Base-by-base conservation (phyloP, 2,888 invertebrate genomes). In the Steinernema carpocapsae region DNA sequence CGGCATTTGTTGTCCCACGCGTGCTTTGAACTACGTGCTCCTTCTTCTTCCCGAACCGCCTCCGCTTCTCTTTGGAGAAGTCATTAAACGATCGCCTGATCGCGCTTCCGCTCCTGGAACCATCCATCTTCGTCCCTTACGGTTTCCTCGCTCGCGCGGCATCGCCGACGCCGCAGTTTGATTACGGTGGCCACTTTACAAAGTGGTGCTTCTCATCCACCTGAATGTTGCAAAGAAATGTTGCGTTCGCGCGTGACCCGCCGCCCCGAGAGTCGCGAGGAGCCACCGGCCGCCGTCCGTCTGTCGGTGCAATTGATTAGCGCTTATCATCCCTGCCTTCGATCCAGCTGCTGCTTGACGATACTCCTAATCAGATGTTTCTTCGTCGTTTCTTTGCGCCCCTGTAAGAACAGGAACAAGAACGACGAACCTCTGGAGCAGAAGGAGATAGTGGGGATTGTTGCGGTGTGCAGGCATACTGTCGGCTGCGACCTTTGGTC, bases 191-290 rank as follows among this genome's bases (percentile, higher is more conserved):
- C 7, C 32, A 64, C 64, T 64, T 64, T 64, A 64, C 64, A 64
- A 64, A 64, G 24, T 32, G 56, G 12, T 24, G 26, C 56, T 56
- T 22, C 48, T 7, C 48, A 7, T 56, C 56, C 48, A 48, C 48
- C 56, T 26, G 64, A 64, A 64, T 64, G 64, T 64, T 64, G 64
- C 64, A 64, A 64, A 64, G 64, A 64, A 64, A 64, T 64, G 64
- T 64, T 64, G 64, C 64, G 64, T 64, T 64, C 64, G 64, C 7
- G 22, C n/a, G 64, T 64, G 64, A 64, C 64, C 64, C 29, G 64
- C 64, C 64, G n/a, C 64, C 64, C 29, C 64, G 64, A 12, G 48
- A 48, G 48, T 48, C 48, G 48, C 14, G 48, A n/a, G 4, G n/a
- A 48, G 48, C 19, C 48, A 19, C 48, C 19, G 48, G n/a, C 14